Conservation (phyloP, 2,888 invertebrate genomes). For the Mactromeris polynyma region DNA sequence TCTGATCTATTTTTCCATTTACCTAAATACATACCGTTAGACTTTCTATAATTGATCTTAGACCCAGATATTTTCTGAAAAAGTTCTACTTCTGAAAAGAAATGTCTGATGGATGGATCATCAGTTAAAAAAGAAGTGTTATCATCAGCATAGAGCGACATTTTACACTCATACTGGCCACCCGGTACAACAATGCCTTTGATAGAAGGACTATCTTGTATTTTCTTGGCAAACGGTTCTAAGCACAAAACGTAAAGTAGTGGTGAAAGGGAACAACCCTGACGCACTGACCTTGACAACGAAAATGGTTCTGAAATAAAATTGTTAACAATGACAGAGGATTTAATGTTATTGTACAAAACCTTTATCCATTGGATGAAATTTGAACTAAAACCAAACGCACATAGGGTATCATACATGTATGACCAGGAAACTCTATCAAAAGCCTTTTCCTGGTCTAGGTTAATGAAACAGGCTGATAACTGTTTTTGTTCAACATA, state of each 20-base stretch:
- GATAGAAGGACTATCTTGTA: conserved; percentile 36
- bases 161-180: conserved; percentile 35
- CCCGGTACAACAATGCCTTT: conserved; percentile 45
- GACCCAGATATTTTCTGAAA: conserved; percentile 53
- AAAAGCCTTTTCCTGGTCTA: conserved; percentile 76
- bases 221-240: conserved; percentile 52
- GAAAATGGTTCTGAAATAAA: conserved; percentile 62
- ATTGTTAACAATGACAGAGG: conserved; percentile 66
- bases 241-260: conserved; percentile 56
- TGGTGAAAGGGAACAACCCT: conserved; percentile 62
- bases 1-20: conserved; percentile 67
- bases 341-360: conserved; percentile 64
- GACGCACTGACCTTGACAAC: conserved; percentile 58
- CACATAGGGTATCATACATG: conserved; percentile 61
- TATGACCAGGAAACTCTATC: conserved; percentile 70
- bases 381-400: conserved; percentile 66
- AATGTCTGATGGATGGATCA: conserved; percentile 14
- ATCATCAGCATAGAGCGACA: conserved; percentile 49
- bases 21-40: conserved; percentile 64
- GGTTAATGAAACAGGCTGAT: conserved; percentile 58
- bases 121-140: conserved; percentile 39
- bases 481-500: conserved; percentile 66
- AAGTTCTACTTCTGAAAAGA: conserved; percentile 30
- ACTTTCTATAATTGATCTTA: conserved; percentile 62
- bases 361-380: conserved; percentile 69